A percentile compares a stretch with the other conserved stretches of the same genome.
phyloP scores from a whole-genome alignment of 2,797 vertebrate species.

The Sciurus vulgaris region DNA sequence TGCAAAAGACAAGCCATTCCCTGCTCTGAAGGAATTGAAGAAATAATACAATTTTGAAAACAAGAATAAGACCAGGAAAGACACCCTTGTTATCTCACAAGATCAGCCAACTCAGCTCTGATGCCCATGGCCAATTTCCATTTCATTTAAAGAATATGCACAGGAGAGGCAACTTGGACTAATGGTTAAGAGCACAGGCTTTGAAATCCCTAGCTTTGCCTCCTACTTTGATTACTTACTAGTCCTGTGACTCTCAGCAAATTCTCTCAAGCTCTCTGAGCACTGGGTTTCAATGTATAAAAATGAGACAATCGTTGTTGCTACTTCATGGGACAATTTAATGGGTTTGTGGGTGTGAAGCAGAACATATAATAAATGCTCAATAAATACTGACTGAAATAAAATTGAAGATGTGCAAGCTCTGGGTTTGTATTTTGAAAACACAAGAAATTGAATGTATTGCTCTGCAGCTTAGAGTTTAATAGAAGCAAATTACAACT shows the following conservation, averaged over 20 bases:
- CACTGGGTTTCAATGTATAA: not conserved
- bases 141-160: not conserved
- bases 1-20: not conserved
- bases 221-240: not conserved
- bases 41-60: not conserved
- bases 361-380: conserved; percentile 48
- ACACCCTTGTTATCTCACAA: not conserved
- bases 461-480: not conserved
- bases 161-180: not conserved
- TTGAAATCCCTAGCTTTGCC: not conserved
- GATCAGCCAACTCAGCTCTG: not conserved
- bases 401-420: not conserved
- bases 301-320: not conserved
- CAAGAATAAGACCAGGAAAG: not conserved
- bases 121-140: not conserved
- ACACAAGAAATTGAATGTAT: not conserved
- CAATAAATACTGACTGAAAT: conserved; percentile 21
- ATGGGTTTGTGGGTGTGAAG: not conserved
- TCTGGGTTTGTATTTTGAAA: not conserved
- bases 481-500: not conserved
- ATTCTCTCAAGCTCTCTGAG: not conserved
- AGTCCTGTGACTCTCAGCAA: not conserved
- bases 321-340: not conserved
- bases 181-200: not conserved
- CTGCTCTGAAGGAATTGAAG: not conserved